Conservation (phyloP, 2,113 vertebrate genomes). For the Amazona guildingii region DNA sequence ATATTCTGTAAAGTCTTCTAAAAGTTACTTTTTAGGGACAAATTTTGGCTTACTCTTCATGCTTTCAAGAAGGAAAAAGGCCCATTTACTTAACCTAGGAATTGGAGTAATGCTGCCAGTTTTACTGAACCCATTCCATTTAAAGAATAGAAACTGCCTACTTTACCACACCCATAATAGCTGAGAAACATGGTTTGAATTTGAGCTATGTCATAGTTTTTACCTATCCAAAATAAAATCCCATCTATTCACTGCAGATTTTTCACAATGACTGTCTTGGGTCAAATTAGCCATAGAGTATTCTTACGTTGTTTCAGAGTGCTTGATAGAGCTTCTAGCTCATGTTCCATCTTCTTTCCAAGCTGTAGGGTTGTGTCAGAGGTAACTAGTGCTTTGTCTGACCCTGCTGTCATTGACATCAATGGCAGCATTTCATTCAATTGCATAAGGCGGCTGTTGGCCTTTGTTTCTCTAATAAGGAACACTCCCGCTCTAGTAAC, state of each 20-base stretch:
- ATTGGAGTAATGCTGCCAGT: not conserved
- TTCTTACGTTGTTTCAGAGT: fast-evolving
- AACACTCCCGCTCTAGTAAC: not conserved
- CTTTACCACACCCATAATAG: not conserved
- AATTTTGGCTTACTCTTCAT: not conserved
- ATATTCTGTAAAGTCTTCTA: not conserved
- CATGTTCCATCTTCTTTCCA: not conserved
- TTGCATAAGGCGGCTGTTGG: not conserved
- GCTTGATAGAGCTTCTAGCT: not conserved
- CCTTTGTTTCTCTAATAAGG: not conserved
- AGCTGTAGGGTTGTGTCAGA: not conserved
- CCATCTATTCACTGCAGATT: not conserved
- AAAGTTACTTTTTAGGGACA: not conserved
- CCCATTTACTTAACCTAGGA: not conserved
- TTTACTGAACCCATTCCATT: not conserved
- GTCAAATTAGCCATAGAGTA: not conserved
- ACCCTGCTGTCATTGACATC: not conserved
- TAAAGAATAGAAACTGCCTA: not conserved
- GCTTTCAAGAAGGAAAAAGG: not conserved
- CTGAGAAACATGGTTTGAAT: not conserved
- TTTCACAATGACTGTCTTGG: not conserved
- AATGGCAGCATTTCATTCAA: not conserved
- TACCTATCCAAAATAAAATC: not conserved
- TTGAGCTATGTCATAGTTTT: not conserved
- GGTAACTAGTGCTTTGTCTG: not conserved